Percentiles rank a stretch among this genome's conserved stretches.
Conservation (phyloP, 1,140 invertebrate species). For the Papilio glaucus region DNA sequence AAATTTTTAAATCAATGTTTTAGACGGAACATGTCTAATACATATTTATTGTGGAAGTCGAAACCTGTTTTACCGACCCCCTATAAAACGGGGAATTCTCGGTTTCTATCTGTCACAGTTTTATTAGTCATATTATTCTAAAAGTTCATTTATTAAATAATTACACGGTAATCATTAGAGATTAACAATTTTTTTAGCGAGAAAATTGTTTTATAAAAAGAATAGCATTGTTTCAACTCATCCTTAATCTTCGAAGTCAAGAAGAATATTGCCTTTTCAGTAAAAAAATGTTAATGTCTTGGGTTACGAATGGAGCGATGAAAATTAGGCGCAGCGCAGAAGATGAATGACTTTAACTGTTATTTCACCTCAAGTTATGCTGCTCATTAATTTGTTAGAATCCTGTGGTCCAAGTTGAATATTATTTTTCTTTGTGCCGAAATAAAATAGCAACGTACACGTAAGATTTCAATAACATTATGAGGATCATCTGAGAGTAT, state of each 20-base stretch:
- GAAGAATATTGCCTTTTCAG: conserved; percentile 13
- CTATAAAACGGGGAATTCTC: too few species aligned
- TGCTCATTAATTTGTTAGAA: conserved; percentile 26
- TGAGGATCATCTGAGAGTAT: too few species aligned
- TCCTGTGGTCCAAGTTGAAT: not conserved
- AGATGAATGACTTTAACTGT: conserved; percentile 21
- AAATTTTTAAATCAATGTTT: too few species aligned
- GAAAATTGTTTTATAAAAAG: not conserved
- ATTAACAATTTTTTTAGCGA: not conserved
- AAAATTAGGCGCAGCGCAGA: conserved; percentile 19
- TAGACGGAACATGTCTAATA: too few species aligned
- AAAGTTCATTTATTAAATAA: not conserved
- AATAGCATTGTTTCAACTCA: conserved; percentile 8
- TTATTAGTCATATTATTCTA: not conserved
- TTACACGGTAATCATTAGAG: not conserved
- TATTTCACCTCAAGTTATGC: conserved; percentile 34
- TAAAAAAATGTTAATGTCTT: conserved; percentile 12
- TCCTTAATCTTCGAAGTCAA: conserved; percentile 6
- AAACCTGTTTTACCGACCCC: too few species aligned
- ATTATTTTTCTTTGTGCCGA: not conserved
- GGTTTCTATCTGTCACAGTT: not conserved
- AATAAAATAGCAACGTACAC: not conserved
- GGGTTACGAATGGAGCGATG: conserved; percentile 13
- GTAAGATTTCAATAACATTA: not conserved
- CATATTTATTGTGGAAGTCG: too few species aligned